A percentile compares a stretch with the other conserved stretches of the same genome.
Evolutionary conservation across 1,140 invertebrate species (phyloP).

Genomic region (Drosophila trapezifrons): DNA sequence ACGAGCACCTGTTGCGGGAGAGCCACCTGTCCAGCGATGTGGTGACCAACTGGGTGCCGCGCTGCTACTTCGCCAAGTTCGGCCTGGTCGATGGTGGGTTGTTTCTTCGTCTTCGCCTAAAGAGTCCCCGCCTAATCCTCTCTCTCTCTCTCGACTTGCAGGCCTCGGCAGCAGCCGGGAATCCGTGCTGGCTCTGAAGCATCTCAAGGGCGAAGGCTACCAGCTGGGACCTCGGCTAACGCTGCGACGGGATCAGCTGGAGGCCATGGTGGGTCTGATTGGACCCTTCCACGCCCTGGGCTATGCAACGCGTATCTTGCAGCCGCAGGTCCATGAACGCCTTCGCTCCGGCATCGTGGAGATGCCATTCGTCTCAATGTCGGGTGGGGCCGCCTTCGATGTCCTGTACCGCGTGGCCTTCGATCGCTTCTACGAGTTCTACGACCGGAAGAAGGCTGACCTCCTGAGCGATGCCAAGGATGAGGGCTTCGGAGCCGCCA

Average conservation of each 20-base stretch:
- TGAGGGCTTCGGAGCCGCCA: slow-evolving; percentile 23
- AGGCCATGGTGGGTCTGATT: slow-evolving; percentile 60
- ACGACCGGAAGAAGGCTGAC: slow-evolving; percentile 38
- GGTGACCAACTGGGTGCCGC: slow-evolving; percentile 62
- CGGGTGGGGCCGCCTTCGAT: slow-evolving; percentile 35
- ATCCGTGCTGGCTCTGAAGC: slow-evolving; percentile 72
- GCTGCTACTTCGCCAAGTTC: slow-evolving; percentile 60
- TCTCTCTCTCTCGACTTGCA: not conserved
- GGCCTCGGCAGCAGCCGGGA: slow-evolving; percentile 52
- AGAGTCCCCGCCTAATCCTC: not conserved
- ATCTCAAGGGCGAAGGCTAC: slow-evolving; percentile 67
- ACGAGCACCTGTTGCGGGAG: slow-evolving; percentile 60
- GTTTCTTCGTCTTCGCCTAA: not conserved
- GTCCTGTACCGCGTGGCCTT: slow-evolving; percentile 65
- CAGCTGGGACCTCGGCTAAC: slow-evolving; percentile 61
- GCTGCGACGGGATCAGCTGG: slow-evolving; percentile 66
- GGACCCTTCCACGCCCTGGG: slow-evolving; percentile 73
- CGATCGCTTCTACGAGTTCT: slow-evolving; percentile 72
- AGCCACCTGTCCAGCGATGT: slow-evolving; percentile 50
- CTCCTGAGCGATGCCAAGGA: slow-evolving; percentile 11
- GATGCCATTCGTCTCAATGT: slow-evolving; percentile 52
- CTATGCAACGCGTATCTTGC: slow-evolving; percentile 65
- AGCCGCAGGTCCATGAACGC: slow-evolving; percentile 55
- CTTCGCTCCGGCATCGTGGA: slow-evolving; percentile 47
- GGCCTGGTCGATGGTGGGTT: slow-evolving; percentile 64